phyloP scores from a whole-genome alignment of 1,140 invertebrate species.

The Apocrypta bakeri region DNA sequence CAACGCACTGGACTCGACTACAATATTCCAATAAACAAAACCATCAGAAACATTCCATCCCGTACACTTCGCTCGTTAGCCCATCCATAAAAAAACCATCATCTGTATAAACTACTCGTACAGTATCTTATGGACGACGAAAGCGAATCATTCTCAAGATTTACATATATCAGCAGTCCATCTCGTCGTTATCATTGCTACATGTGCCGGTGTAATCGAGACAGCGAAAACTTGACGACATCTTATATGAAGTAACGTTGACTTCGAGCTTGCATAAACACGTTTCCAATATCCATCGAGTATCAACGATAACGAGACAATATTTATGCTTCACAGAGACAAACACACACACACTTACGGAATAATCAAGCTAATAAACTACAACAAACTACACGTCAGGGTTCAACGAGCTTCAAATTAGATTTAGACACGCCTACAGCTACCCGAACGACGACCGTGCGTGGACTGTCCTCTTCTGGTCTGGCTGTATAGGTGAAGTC shows the following conservation, averaged over 20 bases:
- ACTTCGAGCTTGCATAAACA: background rate
- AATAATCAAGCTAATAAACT: too few relatives aligned
- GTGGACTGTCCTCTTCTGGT: too few relatives aligned
- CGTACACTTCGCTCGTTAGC: background rate
- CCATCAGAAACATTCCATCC: background rate
- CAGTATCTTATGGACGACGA: background rate
- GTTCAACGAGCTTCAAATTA: background rate
- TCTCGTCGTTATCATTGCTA: background rate
- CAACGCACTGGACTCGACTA: background rate
- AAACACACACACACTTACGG: background rate
- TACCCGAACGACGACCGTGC: too few relatives aligned
- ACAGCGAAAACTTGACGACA: background rate
- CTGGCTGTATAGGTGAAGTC: background rate
- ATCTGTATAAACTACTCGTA: background rate
- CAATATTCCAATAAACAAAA: background rate
- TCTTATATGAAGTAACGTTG: background rate
- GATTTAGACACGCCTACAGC: background rate
- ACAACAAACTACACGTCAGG: too few relatives aligned
- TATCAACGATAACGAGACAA: too few relatives aligned
- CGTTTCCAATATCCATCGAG: too few relatives aligned
- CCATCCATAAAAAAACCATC: background rate
- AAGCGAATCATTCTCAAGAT: background rate
- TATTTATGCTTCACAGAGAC: too few relatives aligned
- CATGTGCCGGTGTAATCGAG: background rate
- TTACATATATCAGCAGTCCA: background rate